Conservation (phyloP, 2,113 vertebrate species). For the Albula glossodonta region DNA sequence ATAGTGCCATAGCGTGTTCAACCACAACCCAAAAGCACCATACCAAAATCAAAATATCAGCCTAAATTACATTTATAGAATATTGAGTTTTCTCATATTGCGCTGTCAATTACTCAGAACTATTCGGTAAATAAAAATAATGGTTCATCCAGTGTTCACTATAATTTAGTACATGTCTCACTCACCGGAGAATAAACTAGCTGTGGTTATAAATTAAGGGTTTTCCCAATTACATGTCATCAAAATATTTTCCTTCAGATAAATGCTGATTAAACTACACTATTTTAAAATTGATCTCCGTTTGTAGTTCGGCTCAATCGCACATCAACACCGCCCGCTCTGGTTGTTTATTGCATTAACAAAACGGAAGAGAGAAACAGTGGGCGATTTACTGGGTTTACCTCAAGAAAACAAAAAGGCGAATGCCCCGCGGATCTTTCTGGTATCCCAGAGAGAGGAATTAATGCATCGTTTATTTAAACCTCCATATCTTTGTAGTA, state of each 20-base stretch:
- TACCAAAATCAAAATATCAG: not conserved
- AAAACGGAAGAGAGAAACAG: constrained; percentile 3
- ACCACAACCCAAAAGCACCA: not conserved
- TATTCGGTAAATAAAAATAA: not conserved
- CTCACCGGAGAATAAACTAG: not conserved
- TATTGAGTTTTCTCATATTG: not conserved
- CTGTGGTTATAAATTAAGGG: not conserved
- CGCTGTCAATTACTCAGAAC: not conserved
- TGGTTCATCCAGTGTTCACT: not conserved
- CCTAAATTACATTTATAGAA: not conserved
- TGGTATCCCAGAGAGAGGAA: constrained; percentile 1
- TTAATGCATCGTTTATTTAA: not conserved
- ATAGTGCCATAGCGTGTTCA: not conserved
- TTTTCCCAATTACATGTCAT: not conserved
- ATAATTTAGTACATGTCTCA: not conserved
- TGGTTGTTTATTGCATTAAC: not conserved
- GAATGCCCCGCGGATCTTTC: not conserved
- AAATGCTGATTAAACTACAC: not conserved
- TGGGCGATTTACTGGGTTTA: constrained; percentile 1
- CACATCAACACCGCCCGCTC: not conserved
- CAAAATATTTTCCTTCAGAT: not conserved
- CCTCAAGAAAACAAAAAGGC: not conserved
- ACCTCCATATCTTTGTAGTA: not conserved
- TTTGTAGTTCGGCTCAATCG: not conserved
- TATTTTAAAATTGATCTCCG: not conserved